Conservation (phyloP, 2,113 vertebrate genomes). For the Saimiri boliviensis region DNA sequence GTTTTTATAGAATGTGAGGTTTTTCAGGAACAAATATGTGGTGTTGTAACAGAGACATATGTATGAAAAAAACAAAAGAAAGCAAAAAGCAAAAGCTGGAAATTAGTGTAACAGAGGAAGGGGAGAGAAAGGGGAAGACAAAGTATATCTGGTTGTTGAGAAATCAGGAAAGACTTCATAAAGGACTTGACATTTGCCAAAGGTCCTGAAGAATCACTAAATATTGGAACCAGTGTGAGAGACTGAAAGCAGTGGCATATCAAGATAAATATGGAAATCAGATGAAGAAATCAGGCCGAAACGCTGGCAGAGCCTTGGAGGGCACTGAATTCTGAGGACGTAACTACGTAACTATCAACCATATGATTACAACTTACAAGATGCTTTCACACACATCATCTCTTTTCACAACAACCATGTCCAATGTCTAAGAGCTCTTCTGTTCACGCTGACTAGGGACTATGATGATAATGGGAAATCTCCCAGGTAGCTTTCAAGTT, state of each 20-base stretch:
- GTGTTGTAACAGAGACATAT: neutral
- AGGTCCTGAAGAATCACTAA: neutral
- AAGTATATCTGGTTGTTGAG: neutral
- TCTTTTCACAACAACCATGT: neutral
- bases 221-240: neutral
- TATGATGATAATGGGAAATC: neutral
- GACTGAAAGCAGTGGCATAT: neutral
- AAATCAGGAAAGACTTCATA: neutral
- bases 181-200: neutral
- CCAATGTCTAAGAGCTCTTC: neutral
- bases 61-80: neutral
- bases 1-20: constrained; percentile 14
- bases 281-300: neutral
- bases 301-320: neutral
- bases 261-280: neutral
- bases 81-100: neutral
- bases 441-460: neutral
- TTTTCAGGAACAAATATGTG: constrained; percentile 18
- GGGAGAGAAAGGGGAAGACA: neutral
- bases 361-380: neutral
- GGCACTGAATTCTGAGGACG: neutral
- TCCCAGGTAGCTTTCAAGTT: neutral
- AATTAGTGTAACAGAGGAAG: neutral
- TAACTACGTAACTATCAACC: neutral
- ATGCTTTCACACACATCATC: neutral